phyloP scores from a whole-genome alignment of 2,113 vertebrate species.

The Leucopsar rothschildi region DNA sequence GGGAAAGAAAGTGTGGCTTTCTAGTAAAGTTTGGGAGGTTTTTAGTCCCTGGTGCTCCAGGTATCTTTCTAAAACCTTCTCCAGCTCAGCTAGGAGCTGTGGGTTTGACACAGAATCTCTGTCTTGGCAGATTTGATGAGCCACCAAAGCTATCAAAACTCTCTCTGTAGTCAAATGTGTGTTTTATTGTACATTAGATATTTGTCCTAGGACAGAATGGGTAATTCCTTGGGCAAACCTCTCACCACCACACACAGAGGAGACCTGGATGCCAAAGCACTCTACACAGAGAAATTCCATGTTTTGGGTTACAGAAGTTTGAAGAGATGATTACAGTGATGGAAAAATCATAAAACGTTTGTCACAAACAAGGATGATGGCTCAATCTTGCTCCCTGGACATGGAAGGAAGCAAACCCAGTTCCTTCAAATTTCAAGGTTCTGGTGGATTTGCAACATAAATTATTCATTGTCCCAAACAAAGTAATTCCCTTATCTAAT shows the following conservation, averaged over 20 bases:
- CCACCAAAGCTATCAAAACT: not conserved
- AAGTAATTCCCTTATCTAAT: conserved; percentile 24
- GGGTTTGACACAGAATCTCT: not conserved
- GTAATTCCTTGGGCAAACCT: not conserved
- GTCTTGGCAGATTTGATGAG: not conserved
- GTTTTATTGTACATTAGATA: not conserved
- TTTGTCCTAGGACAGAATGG: not conserved
- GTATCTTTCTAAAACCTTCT: not conserved
- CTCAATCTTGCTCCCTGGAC: not conserved
- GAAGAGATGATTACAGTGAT: not conserved
- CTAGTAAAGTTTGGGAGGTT: not conserved
- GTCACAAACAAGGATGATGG: not conserved
- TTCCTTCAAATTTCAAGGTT: conserved; percentile 30
- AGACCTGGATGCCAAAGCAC: not conserved
- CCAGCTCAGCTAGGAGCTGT: not conserved
- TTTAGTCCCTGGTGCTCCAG: not conserved
- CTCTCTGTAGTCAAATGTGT: not conserved
- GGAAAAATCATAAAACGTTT: not conserved
- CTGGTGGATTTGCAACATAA: not conserved
- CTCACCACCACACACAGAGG: not conserved
- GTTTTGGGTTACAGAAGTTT: not conserved
- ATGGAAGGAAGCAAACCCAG: not conserved
- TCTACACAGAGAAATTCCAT: rapidly evolving
- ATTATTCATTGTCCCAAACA: conserved; percentile 45
- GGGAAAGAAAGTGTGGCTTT: not conserved